Evolutionary conservation across 2,888 invertebrate species (phyloP).

Genomic region (Hedya salicella): DNA sequence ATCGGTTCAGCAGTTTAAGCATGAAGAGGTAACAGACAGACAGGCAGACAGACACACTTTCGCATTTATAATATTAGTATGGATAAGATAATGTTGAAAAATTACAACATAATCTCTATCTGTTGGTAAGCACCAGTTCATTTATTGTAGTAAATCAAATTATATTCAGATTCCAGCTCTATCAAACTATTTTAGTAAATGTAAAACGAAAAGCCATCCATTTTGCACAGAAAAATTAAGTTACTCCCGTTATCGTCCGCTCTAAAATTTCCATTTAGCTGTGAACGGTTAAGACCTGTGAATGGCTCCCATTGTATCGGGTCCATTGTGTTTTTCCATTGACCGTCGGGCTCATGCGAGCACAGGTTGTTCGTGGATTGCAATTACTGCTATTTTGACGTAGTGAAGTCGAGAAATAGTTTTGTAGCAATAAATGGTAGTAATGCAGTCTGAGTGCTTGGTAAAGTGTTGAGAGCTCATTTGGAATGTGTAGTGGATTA

Average conservation of each 20-base stretch:
- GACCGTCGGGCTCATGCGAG: constrained; percentile 71
- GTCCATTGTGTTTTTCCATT: constrained; percentile 80
- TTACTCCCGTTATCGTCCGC: constrained; percentile 64
- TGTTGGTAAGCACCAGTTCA: too few relatives aligned
- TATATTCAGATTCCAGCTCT: too few relatives aligned
- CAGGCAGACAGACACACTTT: too few relatives aligned
- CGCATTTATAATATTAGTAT: too few relatives aligned
- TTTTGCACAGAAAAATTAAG: constrained; percentile 58
- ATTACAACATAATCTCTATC: too few relatives aligned
- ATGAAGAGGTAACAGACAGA: too few relatives aligned
- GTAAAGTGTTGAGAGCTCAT: constrained; percentile 19
- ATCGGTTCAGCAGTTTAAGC: too few relatives aligned
- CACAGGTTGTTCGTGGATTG: constrained; percentile 64
- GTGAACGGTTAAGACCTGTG: constrained; percentile 75
- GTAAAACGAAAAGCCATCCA: constrained; percentile 41
- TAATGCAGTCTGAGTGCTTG: constrained; percentile 39
- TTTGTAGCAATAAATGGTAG: constrained; percentile 46
- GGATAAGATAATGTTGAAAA: too few relatives aligned
- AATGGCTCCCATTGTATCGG: constrained; percentile 71
- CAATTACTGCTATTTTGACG: constrained; percentile 69
- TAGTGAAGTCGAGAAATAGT: constrained; percentile 67
- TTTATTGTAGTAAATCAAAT: too few relatives aligned
- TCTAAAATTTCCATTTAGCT: constrained; percentile 79
- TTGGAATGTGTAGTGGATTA: constrained; percentile 6
- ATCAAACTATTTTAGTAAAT: background rate